A percentile compares a stretch with the other conserved stretches of the same genome.
Conservation (phyloP, 1,140 invertebrate species). For the Caenorhabditis tropicalis region DNA sequence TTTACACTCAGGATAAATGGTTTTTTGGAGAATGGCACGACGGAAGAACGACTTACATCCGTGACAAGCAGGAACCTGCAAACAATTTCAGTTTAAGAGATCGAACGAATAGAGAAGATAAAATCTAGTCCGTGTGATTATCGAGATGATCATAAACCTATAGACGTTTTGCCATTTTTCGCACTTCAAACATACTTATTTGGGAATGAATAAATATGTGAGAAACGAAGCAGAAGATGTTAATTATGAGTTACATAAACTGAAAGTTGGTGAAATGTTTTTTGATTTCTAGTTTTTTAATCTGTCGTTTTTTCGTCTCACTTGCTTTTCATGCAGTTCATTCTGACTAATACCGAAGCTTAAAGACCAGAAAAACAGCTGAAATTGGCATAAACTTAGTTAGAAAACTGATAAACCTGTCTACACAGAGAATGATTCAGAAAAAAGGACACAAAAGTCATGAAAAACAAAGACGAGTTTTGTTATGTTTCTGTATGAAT, state of each 20-base stretch:
- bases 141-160: too few species aligned
- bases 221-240: too few species aligned
- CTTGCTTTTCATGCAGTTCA: too few species aligned
- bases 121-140: too few species aligned
- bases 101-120: background rate
- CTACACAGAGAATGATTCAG: background rate
- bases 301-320: background rate
- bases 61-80: conserved; percentile 6
- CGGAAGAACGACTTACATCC: conserved; percentile 22
- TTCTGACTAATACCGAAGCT: background rate
- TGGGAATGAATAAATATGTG: too few species aligned
- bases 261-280: background rate
- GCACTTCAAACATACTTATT: too few species aligned
- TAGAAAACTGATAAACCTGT: background rate
- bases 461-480: too few species aligned
- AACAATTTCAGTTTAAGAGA: background rate
- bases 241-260: background rate
- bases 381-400: background rate
- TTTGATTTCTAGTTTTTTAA: background rate
- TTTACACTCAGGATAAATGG: background rate
- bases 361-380: background rate
- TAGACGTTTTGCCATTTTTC: too few species aligned
- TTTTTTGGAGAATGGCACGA: conserved; percentile 1
- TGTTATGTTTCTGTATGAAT: background rate
- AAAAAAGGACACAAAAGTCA: background rate